These are phyloP conservation scores for Cataglyphis altisquamis DNA, from an alignment of 2,888 invertebrate species.

Conservation along the genomic window DNA sequence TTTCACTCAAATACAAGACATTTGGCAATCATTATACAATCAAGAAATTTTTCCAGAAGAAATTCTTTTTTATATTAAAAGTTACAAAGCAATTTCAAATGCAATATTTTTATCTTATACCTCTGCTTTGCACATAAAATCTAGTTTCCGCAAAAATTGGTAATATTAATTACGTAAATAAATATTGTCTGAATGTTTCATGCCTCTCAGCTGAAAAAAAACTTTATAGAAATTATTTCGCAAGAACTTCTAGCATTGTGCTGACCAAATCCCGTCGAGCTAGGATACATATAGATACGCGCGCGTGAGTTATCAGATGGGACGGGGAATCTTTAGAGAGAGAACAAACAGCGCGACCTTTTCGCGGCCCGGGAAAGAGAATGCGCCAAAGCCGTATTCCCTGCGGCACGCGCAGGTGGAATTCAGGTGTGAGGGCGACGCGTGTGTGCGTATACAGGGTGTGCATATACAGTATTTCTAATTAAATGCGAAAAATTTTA, in stretches of 20 bases:
- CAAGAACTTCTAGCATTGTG: conserved; percentile 25
- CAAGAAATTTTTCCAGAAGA: background rate
- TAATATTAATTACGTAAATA: background rate
- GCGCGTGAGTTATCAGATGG: conserved; percentile 36
- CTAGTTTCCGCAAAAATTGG: background rate
- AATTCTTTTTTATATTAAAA: background rate
- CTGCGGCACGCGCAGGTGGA: conserved; percentile 73
- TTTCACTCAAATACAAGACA: background rate
- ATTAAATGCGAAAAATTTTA: no score
- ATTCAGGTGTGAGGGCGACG: conserved; percentile 73
- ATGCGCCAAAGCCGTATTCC: conserved; percentile 35
- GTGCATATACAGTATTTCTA: no score
- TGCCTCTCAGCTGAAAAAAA: background rate
- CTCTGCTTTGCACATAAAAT: background rate
- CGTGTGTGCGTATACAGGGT: conserved; percentile 22
- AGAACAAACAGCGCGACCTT: conserved; percentile 67
- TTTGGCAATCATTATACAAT: background rate
- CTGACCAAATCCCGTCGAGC: conserved; percentile 29
- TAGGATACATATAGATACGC: background rate
- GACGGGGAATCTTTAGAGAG: conserved; percentile 28
- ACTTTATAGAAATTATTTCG: conserved; percentile 23
- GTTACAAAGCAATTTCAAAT: background rate
- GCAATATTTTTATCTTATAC: background rate
- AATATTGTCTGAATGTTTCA: background rate
- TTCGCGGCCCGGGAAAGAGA: conserved; percentile 58